A percentile compares a stretch with the other conserved stretches of the same genome.
These are phyloP conservation scores for Catocala nupta DNA, from an alignment of 2,888 invertebrate genomes.

Conservation along the genomic window DNA sequence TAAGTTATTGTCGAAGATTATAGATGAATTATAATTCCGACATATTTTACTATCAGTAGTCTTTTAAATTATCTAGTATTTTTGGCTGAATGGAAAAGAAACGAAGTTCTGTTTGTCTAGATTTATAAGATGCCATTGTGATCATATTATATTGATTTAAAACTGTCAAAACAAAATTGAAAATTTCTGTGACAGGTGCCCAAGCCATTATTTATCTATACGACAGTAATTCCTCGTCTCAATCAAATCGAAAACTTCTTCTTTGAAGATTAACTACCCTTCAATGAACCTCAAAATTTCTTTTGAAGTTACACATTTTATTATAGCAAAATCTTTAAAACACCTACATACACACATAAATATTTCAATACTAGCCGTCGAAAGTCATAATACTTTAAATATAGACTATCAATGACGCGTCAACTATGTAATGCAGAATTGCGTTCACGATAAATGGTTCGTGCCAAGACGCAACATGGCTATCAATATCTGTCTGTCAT, in stretches of 20 bases:
- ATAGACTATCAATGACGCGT: slow-evolving; percentile 74
- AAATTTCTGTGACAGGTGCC: background rate
- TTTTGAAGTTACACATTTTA: slow-evolving; percentile 18
- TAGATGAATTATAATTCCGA: no score
- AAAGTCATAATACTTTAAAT: slow-evolving; percentile 60
- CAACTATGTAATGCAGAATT: slow-evolving; percentile 69
- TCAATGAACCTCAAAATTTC: slow-evolving; percentile 1
- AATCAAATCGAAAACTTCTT: background rate
- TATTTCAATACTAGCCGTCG: slow-evolving; percentile 31
- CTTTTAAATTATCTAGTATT: no score
- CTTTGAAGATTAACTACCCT: slow-evolving; percentile 12
- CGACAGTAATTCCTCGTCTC: background rate
- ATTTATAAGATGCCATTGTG: no score
- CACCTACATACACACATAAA: slow-evolving; percentile 23
- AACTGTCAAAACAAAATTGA: no score
- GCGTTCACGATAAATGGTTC: slow-evolving; percentile 57
- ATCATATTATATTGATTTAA: no score
- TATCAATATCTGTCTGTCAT: slow-evolving; percentile 68
- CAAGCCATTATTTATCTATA: background rate
- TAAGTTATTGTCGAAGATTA: no score
- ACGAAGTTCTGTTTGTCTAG: no score
- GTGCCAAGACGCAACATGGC: slow-evolving; percentile 56
- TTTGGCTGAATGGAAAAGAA: no score
- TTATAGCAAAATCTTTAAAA: slow-evolving; percentile 16
- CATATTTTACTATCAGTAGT: no score